Conservation (phyloP, 2,888 invertebrate genomes). For the Deroplatys truncata region DNA sequence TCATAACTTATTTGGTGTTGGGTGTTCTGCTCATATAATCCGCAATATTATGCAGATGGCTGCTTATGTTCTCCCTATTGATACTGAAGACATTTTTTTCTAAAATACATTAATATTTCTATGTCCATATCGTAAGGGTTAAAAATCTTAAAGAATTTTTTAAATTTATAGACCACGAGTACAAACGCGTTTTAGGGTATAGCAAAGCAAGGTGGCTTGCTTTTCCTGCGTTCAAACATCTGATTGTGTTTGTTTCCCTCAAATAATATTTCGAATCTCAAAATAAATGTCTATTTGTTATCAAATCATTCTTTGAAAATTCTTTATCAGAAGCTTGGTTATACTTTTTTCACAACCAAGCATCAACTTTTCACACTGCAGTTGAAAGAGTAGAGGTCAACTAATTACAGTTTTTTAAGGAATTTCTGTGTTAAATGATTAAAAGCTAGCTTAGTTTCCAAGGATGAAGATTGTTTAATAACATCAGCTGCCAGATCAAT, state of each 20-base stretch:
- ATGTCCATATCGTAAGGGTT: too few species aligned
- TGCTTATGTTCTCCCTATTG: neutral
- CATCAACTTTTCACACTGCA: neutral
- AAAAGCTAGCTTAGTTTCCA: neutral
- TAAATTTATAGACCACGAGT: too few species aligned
- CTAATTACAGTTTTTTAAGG: neutral
- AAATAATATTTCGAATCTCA: neutral
- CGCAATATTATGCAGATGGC: neutral
- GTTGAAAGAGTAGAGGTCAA: neutral
- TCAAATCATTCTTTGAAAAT: too few species aligned
- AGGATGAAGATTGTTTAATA: too few species aligned
- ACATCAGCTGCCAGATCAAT: too few species aligned
- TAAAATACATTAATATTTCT: neutral
- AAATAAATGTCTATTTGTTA: too few species aligned
- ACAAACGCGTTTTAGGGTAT: neutral
- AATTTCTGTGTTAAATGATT: neutral
- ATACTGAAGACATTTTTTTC: neutral
- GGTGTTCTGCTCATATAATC: too few species aligned
- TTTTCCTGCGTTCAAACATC: neutral
- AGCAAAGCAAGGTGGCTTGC: neutral
- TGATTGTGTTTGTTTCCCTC: neutral
- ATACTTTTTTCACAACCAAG: too few species aligned
- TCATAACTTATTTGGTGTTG: too few species aligned
- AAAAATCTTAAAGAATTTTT: too few species aligned
- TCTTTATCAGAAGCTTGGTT: too few species aligned